Evolutionary conservation across 2,888 invertebrate species (phyloP).

Genomic region (Nephrotoma appendiculata): DNA sequence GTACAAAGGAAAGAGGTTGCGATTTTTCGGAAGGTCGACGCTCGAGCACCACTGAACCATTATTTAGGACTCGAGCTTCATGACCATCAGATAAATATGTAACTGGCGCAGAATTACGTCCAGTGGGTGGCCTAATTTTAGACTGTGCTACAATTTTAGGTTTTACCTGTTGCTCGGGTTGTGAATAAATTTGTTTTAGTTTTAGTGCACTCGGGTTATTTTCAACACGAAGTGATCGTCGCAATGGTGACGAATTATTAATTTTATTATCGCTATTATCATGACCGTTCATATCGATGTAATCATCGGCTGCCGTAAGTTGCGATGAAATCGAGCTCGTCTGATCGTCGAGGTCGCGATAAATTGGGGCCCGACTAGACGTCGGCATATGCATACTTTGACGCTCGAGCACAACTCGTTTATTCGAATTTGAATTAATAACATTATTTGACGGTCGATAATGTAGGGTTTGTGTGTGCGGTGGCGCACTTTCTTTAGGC

Average conservation of each 20-base stretch:
- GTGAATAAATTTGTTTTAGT: not conserved
- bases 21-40: not conserved
- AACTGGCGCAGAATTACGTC: conserved; percentile 7
- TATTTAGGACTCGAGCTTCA: not conserved
- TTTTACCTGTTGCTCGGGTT: not conserved
- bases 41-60: not conserved
- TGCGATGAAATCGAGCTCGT: conserved; percentile 24
- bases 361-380: conserved; percentile 15
- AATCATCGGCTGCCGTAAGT: conserved; percentile 22
- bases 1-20: conserved; percentile 6
- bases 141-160: not conserved
- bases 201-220: not conserved
- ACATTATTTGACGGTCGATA: conserved; percentile 14
- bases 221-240: not conserved
- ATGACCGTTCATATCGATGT: conserved; percentile 12
- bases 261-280: not conserved
- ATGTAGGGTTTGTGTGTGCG: conserved; percentile 9
- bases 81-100: not conserved
- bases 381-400: conserved; percentile 19
- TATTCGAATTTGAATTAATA: conserved; percentile 13
- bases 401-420: conserved; percentile 25
- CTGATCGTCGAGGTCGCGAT: conserved; percentile 19
- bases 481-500: conserved; percentile 23
- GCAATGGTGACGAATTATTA: not conserved
- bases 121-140: not conserved